A percentile compares a stretch with the other conserved stretches of the same genome.
Conservation (phyloP, 2,888 invertebrate species). For the Metallyticus violacea region DNA sequence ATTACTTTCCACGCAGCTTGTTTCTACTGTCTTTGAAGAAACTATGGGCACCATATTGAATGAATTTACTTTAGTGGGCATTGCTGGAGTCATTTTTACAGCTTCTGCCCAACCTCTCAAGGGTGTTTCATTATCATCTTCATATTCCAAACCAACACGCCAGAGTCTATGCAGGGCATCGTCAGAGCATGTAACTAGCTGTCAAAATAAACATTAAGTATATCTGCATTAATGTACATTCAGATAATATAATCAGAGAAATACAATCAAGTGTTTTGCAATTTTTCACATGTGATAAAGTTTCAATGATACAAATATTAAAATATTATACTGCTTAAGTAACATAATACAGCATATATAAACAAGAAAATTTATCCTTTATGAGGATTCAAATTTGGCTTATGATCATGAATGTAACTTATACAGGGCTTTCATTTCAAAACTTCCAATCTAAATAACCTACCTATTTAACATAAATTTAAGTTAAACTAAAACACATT, state of each 20-base stretch:
- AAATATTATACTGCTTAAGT: no score
- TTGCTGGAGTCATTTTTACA: not conserved
- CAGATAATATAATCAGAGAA: not conserved
- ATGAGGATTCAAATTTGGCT: no score
- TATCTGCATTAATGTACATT: no score
- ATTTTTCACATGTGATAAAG: not conserved
- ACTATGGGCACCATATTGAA: not conserved
- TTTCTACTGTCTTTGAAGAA: not conserved
- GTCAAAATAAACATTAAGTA: constrained; percentile 21
- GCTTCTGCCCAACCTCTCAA: constrained; percentile 18
- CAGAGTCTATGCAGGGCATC: constrained; percentile 77
- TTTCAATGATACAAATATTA: no score
- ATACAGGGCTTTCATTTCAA: no score
- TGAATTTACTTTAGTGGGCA: not conserved
- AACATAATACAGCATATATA: no score
- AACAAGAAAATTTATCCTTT: no score
- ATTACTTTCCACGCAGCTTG: not conserved
- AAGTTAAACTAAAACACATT: no score
- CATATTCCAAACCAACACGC: constrained; percentile 41
- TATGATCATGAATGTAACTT: no score
- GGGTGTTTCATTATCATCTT: constrained; percentile 11
- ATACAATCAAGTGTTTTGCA: not conserved
- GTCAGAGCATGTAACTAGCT: constrained; percentile 78
- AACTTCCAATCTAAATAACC: no score
- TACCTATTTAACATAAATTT: no score